Evolutionary conservation across 2,797 vertebrate genomes (phyloP), one percentile per base, ranked within the genome.

Genomic region (Halcyon leucocephala): DNA sequence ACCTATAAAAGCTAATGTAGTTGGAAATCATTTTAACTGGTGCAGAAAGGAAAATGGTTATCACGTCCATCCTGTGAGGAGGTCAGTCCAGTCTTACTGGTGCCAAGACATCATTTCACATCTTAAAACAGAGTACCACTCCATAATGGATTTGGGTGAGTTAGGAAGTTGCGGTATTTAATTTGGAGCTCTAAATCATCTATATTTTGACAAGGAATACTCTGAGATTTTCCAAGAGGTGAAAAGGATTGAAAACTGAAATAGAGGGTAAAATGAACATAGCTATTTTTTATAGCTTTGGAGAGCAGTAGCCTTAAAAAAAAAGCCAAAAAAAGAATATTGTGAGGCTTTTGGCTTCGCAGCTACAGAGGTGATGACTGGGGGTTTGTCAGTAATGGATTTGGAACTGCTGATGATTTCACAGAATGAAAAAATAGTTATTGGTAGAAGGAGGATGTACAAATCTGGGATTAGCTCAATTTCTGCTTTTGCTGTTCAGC

Each of bases 101-200:
- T 90, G 60, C 60, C 69, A 87, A 77, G 71, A 51, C n/a, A 62
- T 76, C 42, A 46, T 82, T 82, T 93, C 55, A 58, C 25, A 48
- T 84, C 57, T 71, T 85, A 67, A 91, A 93, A 87, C 39, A 58
- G 33, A 84, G 15, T 39, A 67, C 31, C 24, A 66, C 65, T 85
- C 31, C 46, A 19, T 79, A 72, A 57, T 33, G 24, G 60, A 20
- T 77, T 86, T 66, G 84, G 62, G 31, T 92, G 83, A 80, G 28
- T 90, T 82, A 80, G 41, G n/a, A 93, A 94, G 60, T 55, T 71
- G 61, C 10, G 57, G 33, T 39, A 25, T 89, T 94, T 86, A 82
- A 92, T 93, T 86, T 64, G 82, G 24, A 89, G 67, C 66, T 67
- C 52, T 87, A 64, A 87, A 92, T 95, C 77, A 77, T 49, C 51